These are phyloP conservation scores for Rallus limicola DNA, from an alignment of 2,113 vertebrate species.

Conservation along the genomic window DNA sequence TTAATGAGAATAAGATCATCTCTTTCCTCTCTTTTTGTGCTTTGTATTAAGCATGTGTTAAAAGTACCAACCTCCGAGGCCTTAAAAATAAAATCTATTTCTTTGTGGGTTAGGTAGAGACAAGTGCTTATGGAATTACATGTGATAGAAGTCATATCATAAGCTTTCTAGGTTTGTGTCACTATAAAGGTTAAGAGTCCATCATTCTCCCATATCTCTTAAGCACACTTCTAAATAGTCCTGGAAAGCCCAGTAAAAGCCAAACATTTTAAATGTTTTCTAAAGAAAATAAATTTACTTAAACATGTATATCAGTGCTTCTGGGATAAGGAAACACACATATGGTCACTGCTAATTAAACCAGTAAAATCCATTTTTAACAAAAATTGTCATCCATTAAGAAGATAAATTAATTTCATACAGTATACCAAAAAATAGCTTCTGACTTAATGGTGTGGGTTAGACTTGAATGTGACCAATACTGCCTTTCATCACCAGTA, in stretches of 20 bases:
- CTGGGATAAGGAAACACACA: not conserved
- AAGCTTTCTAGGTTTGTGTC: not conserved
- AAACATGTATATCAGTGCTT: not conserved
- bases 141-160: not conserved
- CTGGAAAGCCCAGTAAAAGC: not conserved
- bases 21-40: not conserved
- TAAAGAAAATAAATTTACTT: not conserved
- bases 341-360: not conserved
- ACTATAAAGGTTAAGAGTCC: not conserved
- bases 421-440: not conserved
- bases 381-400: not conserved
- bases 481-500: not conserved
- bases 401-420: not conserved
- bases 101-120: not conserved
- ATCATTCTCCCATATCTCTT: not conserved
- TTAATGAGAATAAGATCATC: not conserved
- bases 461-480: not conserved
- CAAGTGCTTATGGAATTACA: not conserved
- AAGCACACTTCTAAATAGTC: not conserved
- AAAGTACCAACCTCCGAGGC: not conserved
- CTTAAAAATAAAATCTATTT: not conserved
- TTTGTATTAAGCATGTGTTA: not conserved
- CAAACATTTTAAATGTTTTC: not conserved
- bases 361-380: not conserved
- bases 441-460: not conserved